Conservation (phyloP, 2,113 vertebrate genomes). For the Sinocyclocheilus anophthalmus region DNA sequence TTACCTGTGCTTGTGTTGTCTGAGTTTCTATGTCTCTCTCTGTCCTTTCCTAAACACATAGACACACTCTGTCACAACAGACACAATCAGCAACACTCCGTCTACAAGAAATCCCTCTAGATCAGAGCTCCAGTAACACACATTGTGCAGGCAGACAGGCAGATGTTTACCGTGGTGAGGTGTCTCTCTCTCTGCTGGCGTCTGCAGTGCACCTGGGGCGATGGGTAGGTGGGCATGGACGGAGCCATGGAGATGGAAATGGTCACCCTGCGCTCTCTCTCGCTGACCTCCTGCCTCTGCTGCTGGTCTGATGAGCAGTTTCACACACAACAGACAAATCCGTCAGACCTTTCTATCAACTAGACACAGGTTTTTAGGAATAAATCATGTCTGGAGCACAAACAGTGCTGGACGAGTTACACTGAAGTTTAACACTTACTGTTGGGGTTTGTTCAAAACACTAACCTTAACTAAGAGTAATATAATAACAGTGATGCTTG, state of each 20-base stretch:
- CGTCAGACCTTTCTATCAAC: background rate
- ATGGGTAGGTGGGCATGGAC: constrained; percentile 81
- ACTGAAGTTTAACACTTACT: background rate
- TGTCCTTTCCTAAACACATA: constrained; percentile 45
- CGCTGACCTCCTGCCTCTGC: constrained; percentile 79
- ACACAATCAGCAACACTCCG: background rate
- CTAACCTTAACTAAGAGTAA: background rate
- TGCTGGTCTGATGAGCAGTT: constrained; percentile 71
- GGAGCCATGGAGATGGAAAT: constrained; percentile 78
- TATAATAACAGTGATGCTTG: background rate
- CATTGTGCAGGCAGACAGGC: too few species aligned
- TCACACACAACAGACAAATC: background rate
- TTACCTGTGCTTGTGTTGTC: constrained; percentile 55
- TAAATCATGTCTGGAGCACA: background rate
- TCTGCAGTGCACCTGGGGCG: constrained; percentile 70
- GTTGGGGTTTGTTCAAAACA: background rate
- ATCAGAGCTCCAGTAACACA: too few species aligned
- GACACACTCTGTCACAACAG: background rate
- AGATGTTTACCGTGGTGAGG: background rate
- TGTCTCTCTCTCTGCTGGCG: constrained; percentile 79
- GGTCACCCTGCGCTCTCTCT: constrained; percentile 79
- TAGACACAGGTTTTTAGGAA: too few species aligned
- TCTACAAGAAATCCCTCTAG: background rate
- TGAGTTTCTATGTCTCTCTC: constrained; percentile 47
- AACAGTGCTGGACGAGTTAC: background rate